phyloP scores from a whole-genome alignment of 2,113 vertebrate species.

The Himantopus leucocephalus region DNA sequence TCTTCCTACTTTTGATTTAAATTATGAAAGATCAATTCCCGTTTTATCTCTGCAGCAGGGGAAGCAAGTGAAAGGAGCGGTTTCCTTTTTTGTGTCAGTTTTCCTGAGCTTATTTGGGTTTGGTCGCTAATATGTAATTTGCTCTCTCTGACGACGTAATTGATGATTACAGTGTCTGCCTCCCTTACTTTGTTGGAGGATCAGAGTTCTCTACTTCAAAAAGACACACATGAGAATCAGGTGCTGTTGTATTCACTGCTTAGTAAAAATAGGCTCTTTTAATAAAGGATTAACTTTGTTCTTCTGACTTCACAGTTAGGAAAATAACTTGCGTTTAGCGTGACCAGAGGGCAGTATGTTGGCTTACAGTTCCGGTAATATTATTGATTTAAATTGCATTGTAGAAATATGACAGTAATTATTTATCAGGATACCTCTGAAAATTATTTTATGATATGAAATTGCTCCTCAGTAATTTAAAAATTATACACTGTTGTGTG shows the following conservation, averaged over 20 bases:
- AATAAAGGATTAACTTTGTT: not conserved
- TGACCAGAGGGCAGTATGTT: not conserved
- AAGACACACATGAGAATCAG: not conserved
- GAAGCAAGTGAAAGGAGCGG: not conserved
- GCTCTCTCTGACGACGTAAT: conserved; percentile 8
- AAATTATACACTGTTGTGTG: not conserved
- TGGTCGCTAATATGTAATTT: not conserved
- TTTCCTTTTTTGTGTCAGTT: conserved; percentile 25
- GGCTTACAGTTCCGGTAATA: not conserved
- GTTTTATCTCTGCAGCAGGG: conserved; percentile 11
- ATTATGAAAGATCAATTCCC: not conserved
- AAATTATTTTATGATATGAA: not conserved
- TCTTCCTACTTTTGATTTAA: not conserved
- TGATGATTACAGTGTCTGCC: conserved; percentile 43
- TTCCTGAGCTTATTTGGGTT: not conserved
- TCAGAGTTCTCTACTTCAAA: conserved; percentile 34
- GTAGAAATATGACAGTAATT: not conserved
- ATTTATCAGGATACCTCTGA: not conserved
- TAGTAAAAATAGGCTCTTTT: not conserved
- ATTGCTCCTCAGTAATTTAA: not conserved
- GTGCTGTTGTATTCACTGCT: not conserved
- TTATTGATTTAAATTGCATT: not conserved
- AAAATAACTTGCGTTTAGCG: not conserved
- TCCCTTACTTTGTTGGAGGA: conserved; percentile 6
- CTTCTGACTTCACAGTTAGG: not conserved